A percentile compares a stretch with the other conserved stretches of the same genome.
phyloP scores from a whole-genome alignment of 2,888 invertebrate species.

The Drosophila putrida region DNA sequence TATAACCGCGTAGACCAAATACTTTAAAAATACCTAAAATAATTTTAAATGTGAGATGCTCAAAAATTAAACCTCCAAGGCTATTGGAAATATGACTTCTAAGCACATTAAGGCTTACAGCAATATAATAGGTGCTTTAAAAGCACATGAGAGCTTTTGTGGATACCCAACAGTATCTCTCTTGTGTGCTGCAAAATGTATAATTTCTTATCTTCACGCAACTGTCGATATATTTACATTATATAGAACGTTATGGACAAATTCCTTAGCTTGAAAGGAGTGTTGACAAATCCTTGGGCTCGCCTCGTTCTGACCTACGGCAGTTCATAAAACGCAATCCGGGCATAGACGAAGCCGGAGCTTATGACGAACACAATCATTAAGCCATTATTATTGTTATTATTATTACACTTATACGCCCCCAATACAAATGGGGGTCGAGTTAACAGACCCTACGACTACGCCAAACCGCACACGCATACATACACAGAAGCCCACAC shows the following conservation, averaged over 20 bases:
- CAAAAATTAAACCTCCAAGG: too few species aligned
- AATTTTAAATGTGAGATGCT: neutral
- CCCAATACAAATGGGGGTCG: constrained; percentile 24
- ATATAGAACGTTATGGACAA: constrained; percentile 4
- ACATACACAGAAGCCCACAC: constrained; percentile 4
- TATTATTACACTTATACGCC: constrained; percentile 70
- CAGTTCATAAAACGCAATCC: constrained; percentile 66
- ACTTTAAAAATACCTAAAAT: too few species aligned
- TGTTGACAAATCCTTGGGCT: constrained; percentile 66
- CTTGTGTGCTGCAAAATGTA: neutral
- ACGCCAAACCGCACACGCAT: constrained; percentile 4
- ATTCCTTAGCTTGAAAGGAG: constrained; percentile 26
- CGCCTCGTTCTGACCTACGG: constrained; percentile 46
- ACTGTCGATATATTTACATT: constrained; percentile 3
- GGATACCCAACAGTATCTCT: too few species aligned
- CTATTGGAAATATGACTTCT: too few species aligned
- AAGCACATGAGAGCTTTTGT: constrained; percentile 10
- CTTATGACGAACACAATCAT: constrained; percentile 76
- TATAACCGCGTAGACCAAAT: too few species aligned
- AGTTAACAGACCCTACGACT: neutral
- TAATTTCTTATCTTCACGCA: neutral
- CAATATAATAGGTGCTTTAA: neutral
- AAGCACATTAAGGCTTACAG: too few species aligned
- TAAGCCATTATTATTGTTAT: constrained; percentile 79
- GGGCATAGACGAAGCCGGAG: neutral